Percentiles rank a stretch among this genome's conserved stretches.
Evolutionary conservation across 2,113 vertebrate genomes (phyloP).

Genomic region (Lepus timidus): DNA sequence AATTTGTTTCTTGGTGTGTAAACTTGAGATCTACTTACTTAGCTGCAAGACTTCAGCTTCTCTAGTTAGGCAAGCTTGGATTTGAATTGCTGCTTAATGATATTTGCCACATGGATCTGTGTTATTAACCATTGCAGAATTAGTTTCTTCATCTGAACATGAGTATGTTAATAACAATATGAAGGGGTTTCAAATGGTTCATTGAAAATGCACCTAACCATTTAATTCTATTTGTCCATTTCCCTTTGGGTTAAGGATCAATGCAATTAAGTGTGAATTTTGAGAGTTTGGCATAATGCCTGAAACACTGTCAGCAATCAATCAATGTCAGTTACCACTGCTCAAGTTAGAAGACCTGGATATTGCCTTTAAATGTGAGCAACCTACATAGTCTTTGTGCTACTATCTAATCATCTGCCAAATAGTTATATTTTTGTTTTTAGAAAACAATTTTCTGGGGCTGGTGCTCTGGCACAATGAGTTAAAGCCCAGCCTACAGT

Average conservation of each 20-base stretch:
- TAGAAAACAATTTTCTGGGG: too few species aligned
- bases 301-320: not conserved
- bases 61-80: not conserved
- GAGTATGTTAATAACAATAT: not conserved
- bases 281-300: slow-evolving; percentile 8
- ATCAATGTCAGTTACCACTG: not conserved
- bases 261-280: not conserved
- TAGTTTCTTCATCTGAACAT: slow-evolving; percentile 13
- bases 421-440: not conserved
- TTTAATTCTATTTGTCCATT: too few species aligned
- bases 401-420: not conserved
- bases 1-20: slow-evolving; percentile 23
- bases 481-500: too few species aligned
- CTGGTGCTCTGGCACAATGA: too few species aligned
- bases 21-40: not conserved
- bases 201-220: too few species aligned
- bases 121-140: not conserved
- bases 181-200: too few species aligned
- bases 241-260: not conserved
- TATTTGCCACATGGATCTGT: not conserved
- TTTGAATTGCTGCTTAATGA: not conserved
- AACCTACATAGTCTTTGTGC: slow-evolving; percentile 6
- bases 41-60: not conserved
- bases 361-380: not conserved
- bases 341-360: not conserved